Evolutionary conservation across 2,888 invertebrate genomes (phyloP), one percentile per base, ranked within the genome.

Genomic region (Agriotes lineatus): DNA sequence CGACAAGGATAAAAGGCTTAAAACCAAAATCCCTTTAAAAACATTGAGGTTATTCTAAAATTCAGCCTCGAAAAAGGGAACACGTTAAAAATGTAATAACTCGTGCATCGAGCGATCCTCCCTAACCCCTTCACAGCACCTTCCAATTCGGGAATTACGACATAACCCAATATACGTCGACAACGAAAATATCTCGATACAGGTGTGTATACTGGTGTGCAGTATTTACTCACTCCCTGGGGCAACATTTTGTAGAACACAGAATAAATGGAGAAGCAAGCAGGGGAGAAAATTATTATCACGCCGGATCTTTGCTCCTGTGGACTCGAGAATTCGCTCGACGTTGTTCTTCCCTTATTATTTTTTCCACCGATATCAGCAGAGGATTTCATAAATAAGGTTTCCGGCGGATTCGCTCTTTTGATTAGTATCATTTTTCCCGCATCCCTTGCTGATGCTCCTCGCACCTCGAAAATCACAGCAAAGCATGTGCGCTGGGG

Each of bases 151-250:
- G 48, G 9, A 48, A 22, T 22, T 20, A 2, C 5, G 12, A 20
- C 20, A 25, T 48, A 48, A 48, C 10, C 48, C 22, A 48, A 48
- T 48, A 22, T 48, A 12, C 22, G 1, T 12, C 12, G 48, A 22
- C 48, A 48, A 48, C 22, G 12, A 48, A 48, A 48, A 48, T 48
- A 48, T 22, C 48, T 48, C 48, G n/a, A 48, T 48, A 48, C 48
- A 48, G 48, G 48, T 48, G 48, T 48, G 48, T 48, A 48, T 22
- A 19, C 22, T 25, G 22, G 48, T 19, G 20, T 48, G 7, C 22
- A 48, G 22, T 48, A 12, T 5, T 48, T 48, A 48, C 48, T 18
- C 22, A 19, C 22, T 48, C 48, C 48, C 48, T 19, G 12, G 12
- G 48, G 48, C 12, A 20, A 48, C 48, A 12, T 48, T 48, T 48